Evolutionary conservation across 2,113 vertebrate genomes (phyloP).

Genomic region (Phalacrocorax pelagicus): DNA sequence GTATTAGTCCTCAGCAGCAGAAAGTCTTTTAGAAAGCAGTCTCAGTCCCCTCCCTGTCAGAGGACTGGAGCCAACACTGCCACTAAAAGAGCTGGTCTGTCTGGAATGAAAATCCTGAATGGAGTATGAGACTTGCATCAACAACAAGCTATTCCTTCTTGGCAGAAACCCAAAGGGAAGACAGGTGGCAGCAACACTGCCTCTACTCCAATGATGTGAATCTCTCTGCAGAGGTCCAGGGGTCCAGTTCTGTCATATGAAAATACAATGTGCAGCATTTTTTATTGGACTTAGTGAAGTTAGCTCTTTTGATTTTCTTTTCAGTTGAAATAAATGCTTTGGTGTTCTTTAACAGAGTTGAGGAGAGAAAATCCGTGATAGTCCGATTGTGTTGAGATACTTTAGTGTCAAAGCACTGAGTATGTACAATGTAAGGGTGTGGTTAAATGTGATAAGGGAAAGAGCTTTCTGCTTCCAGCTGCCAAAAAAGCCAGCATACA

Average conservation of each 20-base stretch:
- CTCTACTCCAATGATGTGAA: not conserved
- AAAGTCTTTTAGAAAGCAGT: not conserved
- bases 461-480: not conserved
- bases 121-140: not conserved
- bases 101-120: not conserved
- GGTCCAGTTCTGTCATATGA: not conserved
- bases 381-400: not conserved
- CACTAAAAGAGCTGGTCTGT: not conserved
- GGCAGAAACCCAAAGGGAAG: not conserved
- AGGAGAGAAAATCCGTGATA: not conserved
- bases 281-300: not conserved
- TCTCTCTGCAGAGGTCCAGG: not conserved
- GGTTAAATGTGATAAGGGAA: not conserved
- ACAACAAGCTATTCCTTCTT: not conserved
- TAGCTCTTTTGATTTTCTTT: not conserved
- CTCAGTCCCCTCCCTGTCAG: not conserved
- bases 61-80: not conserved
- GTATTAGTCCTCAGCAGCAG: not conserved
- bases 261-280: not conserved
- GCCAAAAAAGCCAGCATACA: not conserved
- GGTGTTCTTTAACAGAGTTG: not conserved
- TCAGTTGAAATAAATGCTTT: not conserved
- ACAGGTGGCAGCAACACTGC: not conserved
- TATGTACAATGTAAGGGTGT: not conserved
- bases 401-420: not conserved